These are phyloP conservation scores for Paedocypris micromegethes DNA, from an alignment of 2,797 vertebrate genomes.

Conservation along the genomic window DNA sequence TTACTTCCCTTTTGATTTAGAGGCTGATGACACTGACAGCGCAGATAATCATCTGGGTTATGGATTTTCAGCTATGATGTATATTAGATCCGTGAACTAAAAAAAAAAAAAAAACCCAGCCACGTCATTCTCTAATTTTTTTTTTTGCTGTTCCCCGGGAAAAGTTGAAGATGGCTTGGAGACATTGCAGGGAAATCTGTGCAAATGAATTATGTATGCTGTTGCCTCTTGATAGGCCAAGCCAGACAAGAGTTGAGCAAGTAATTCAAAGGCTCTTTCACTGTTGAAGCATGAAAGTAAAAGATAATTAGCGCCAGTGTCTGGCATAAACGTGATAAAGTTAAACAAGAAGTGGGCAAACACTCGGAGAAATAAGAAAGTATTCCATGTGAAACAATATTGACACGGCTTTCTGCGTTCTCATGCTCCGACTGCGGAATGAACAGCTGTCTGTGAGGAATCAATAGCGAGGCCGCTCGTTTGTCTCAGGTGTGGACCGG, in stretches of 20 bases:
- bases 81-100: slow-evolving; percentile 29
- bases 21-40: slow-evolving; percentile 6
- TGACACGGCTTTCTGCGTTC: slow-evolving; percentile 32
- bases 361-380: slow-evolving; percentile 31
- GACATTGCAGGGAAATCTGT: slow-evolving; percentile 33
- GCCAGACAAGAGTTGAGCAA: slow-evolving; percentile 44
- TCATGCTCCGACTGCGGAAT: slow-evolving; percentile 31
- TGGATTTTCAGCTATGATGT: slow-evolving; percentile 22
- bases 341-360: slow-evolving; percentile 37
- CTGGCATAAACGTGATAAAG: slow-evolving; percentile 41
- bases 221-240: slow-evolving; percentile 42
- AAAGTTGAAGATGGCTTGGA: slow-evolving; percentile 27
- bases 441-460: slow-evolving; percentile 36
- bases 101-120: neutral
- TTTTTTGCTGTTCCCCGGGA: slow-evolving; percentile 25
- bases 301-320: slow-evolving; percentile 44
- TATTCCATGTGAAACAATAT: slow-evolving; percentile 30
- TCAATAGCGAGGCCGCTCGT: slow-evolving; percentile 35
- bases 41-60: slow-evolving; percentile 16
- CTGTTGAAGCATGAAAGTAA: slow-evolving; percentile 45
- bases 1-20: slow-evolving; percentile 19
- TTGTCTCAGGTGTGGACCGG: slow-evolving; percentile 42
- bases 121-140: slow-evolving; percentile 10
- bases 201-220: slow-evolving; percentile 45
- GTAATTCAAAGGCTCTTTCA: slow-evolving; percentile 46